Base-by-base conservation (phyloP, 2,888 invertebrate genomes). In the Drosophila imparisetae region DNA sequence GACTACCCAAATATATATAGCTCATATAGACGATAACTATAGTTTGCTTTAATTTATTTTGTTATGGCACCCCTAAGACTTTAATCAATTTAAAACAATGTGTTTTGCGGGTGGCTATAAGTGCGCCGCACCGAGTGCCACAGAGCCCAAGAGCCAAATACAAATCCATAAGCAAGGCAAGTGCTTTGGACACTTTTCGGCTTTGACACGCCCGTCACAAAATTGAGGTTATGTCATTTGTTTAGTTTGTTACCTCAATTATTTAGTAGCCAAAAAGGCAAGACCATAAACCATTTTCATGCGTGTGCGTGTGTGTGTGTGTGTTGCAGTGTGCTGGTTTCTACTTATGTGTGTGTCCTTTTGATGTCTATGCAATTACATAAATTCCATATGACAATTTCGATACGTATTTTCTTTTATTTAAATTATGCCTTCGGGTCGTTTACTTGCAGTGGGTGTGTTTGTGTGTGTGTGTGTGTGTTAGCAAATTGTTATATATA, bases 341-440 rank as follows among this genome's bases (percentile, higher is more conserved):
- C n/a, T n/a, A n/a, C n/a, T n/a, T n/a, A n/a, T n/a, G n/a, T n/a
- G n/a, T n/a, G 21, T 45, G 45, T 45, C 75, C 83, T 78, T 85
- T 81, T 74, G 79, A 86, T 81, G 77, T 84, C 75, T 75, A 73
- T 75, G 78, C 82, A 86, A 85, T 89, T 86, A 85, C 89, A 85
- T 85, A 89, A 89, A 85, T 85, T 89, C 55, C 66, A 66, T 81
- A 84, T 79, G 89, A 89, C 84, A 89, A 83, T 85, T 85, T 89
- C 89, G 81, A 85, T 85, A 80, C 89, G 80, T 73, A 81, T 85
- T 84, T 85, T 89, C 87, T 85, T 89, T 89, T 81, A 85, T 89
- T 85, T 73, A 81, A 89, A 89, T 81, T 65, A 79, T 76, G 82
- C 80, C 87, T 77, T 74, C 52, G 72, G 74, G 71, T 30, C 52